phyloP scores from a whole-genome alignment of 2,888 invertebrate species.

The Yponomeuta evonymella region DNA sequence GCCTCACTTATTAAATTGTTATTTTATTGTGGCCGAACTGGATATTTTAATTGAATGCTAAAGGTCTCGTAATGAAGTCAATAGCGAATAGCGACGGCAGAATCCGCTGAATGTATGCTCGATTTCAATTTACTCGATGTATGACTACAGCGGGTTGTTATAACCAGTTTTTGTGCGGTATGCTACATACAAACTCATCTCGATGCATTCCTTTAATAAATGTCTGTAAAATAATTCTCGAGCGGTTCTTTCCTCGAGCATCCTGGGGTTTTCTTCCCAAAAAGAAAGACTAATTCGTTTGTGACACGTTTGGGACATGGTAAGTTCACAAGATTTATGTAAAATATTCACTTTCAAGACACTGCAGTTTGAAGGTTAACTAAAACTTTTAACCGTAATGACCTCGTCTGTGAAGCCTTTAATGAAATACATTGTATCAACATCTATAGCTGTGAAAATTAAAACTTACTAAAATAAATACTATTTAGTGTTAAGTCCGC shows the following conservation, averaged over 20 bases:
- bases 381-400: too few species aligned
- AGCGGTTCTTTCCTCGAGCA: neutral
- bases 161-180: conserved; percentile 54
- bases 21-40: conserved; percentile 1
- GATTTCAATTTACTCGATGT: conserved; percentile 26
- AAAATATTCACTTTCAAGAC: too few species aligned
- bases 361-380: too few species aligned
- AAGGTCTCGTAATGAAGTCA: conserved; percentile 34
- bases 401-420: too few species aligned
- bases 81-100: conserved; percentile 26
- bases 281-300: neutral
- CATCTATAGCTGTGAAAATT: too few species aligned
- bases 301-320: too few species aligned
- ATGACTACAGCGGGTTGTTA: conserved; percentile 36
- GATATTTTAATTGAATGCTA: conserved; percentile 9
- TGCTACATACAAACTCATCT: conserved; percentile 29
- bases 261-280: neutral
- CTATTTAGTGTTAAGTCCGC: too few species aligned
- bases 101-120: conserved; percentile 23
- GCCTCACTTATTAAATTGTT: conserved; percentile 1
- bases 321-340: too few species aligned
- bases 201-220: conserved; percentile 58
- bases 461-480: too few species aligned
- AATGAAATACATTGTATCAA: too few species aligned
- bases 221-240: conserved; percentile 35